These are phyloP conservation scores for Amyelois transitella DNA, from an alignment of 1,140 invertebrate species.

Conservation along the genomic window DNA sequence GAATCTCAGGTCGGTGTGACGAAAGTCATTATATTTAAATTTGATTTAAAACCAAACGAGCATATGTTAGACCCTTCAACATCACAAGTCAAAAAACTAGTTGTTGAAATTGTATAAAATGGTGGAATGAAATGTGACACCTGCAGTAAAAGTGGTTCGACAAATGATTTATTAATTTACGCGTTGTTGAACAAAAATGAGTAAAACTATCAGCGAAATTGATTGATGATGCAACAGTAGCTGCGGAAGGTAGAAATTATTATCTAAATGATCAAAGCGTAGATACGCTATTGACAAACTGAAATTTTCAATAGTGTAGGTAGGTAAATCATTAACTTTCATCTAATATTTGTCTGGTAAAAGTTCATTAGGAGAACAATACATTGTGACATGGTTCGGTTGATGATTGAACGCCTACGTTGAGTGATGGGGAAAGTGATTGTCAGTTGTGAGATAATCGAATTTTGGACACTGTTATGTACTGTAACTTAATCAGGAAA, in stretches of 20 bases:
- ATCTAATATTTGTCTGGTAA: constrained; percentile 24
- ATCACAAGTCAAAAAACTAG: too few relatives aligned
- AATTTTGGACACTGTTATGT: constrained; percentile 34
- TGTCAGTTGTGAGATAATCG: constrained; percentile 31
- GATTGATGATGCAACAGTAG: neutral
- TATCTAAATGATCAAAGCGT: neutral
- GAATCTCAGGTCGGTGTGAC: constrained; percentile 32
- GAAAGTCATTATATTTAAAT: constrained; percentile 16
- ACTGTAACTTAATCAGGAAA: neutral
- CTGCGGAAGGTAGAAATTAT: neutral
- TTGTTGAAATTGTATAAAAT: neutral
- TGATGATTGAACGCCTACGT: constrained; percentile 35
- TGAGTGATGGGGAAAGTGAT: constrained; percentile 35
- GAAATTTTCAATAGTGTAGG: constrained; percentile 1
- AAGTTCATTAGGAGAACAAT: constrained; percentile 49
- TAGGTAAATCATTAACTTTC: constrained; percentile 19
- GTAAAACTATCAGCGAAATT: neutral
- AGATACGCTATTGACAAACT: neutral
- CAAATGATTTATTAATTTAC: neutral
- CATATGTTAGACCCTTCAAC: neutral
- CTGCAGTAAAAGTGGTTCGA: neutral
- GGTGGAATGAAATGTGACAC: neutral
- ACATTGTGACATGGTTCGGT: constrained; percentile 16
- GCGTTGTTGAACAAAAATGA: neutral
- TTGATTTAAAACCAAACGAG: neutral